These are phyloP conservation scores for Aspidiotus rigidus DNA, from an alignment of 2,888 invertebrate genomes.

Conservation along the genomic window DNA sequence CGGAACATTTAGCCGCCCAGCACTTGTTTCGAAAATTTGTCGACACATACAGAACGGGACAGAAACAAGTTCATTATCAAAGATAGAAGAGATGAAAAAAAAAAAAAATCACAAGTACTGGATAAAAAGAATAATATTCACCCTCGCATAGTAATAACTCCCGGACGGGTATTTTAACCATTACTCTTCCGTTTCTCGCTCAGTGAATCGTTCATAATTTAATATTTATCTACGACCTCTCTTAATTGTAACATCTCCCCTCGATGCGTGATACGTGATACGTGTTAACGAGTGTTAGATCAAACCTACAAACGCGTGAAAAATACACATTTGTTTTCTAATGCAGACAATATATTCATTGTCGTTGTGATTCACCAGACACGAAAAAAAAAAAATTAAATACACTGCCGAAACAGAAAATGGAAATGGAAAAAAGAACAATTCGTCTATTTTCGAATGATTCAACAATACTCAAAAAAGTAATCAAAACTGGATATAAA, in stretches of 20 bases:
- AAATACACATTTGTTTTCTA: slow-evolving; percentile 10
- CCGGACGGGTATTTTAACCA: slow-evolving; percentile 30
- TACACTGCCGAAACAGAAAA: not conserved
- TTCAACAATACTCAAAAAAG: no score
- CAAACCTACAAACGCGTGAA: not conserved
- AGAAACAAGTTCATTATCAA: slow-evolving; percentile 6
- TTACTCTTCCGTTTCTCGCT: slow-evolving; percentile 30
- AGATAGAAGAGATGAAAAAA: slow-evolving; percentile 6
- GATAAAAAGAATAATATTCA: slow-evolving; percentile 7
- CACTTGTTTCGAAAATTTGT: no score
- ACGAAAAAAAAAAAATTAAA: not conserved
- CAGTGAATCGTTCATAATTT: slow-evolving; percentile 31
- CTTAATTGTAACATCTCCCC: slow-evolving; percentile 32
- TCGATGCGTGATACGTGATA: slow-evolving; percentile 17
- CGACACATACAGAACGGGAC: no score
- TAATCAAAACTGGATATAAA: no score
- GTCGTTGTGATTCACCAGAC: not conserved
- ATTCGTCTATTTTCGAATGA: not conserved
- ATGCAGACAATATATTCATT: not conserved
- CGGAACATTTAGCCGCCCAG: no score
- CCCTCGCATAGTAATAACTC: slow-evolving; percentile 29
- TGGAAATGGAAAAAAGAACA: slow-evolving; percentile 1
- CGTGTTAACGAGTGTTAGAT: slow-evolving; percentile 26
- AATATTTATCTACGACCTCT: slow-evolving; percentile 30
- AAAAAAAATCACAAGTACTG: not conserved